Conservation (phyloP, 2,888 invertebrate species). For the Acronicta aceris region DNA sequence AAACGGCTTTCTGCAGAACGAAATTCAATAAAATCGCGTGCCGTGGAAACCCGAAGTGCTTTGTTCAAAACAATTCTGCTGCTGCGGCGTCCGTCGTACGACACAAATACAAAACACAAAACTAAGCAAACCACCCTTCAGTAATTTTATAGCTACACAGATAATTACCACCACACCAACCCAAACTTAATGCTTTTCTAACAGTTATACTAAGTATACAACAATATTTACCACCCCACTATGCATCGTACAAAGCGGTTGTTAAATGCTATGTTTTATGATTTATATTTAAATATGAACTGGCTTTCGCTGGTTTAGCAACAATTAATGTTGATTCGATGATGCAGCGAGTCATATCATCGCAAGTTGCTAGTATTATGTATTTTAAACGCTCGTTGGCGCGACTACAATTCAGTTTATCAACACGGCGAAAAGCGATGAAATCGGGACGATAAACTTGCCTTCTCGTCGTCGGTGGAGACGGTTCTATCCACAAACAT, state of each 20-base stretch:
- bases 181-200: slow-evolving; percentile 36
- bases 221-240: slow-evolving; percentile 36
- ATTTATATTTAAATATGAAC: slow-evolving; percentile 10
- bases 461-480: slow-evolving; percentile 59
- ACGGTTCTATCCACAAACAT: slow-evolving; percentile 58
- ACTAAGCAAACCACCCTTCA: slow-evolving; percentile 31
- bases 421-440: slow-evolving; percentile 68
- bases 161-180: slow-evolving; percentile 34
- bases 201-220: slow-evolving; percentile 27
- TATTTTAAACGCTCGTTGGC: slow-evolving; percentile 51
- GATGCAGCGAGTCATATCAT: slow-evolving; percentile 29
- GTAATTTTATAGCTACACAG: slow-evolving; percentile 30
- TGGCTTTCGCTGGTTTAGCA: slow-evolving; percentile 2
- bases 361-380: slow-evolving; percentile 30
- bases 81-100: slow-evolving; percentile 28
- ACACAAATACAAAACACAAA: slow-evolving; percentile 40
- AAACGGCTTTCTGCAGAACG: slow-evolving; percentile 43
- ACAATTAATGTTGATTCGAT: slow-evolving; percentile 20
- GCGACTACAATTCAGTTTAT: slow-evolving; percentile 64
- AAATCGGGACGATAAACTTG: slow-evolving; percentile 67
- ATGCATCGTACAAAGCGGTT: slow-evolving; percentile 33
- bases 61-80: slow-evolving; percentile 46
- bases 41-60: slow-evolving; percentile 43
- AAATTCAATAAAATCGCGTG: slow-evolving; percentile 58
- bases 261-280: slow-evolving; percentile 14